Percentiles rank a stretch among this genome's conserved stretches.
Evolutionary conservation across 2,113 vertebrate genomes (phyloP).

Genomic region (Ifrita kowaldi): DNA sequence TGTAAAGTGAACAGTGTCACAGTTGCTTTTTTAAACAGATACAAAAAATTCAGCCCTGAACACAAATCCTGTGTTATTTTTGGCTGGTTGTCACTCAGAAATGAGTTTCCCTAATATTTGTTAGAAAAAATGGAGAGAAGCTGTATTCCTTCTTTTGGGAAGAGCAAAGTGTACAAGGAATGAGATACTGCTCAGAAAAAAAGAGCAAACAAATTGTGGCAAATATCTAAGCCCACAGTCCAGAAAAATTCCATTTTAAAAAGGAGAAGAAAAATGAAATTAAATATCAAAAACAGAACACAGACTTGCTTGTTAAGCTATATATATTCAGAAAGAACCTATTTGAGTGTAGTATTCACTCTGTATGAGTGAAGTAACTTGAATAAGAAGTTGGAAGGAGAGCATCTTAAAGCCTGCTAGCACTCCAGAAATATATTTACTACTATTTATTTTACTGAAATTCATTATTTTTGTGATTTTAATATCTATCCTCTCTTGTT

Average conservation of each 20-base stretch:
- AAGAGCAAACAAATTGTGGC: background rate
- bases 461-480: background rate
- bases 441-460: background rate
- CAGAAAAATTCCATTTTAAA: background rate
- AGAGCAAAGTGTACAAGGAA: background rate
- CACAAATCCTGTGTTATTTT: slow-evolving; percentile 26
- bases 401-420: background rate
- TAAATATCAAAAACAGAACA: background rate
- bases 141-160: background rate
- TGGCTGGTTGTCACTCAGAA: slow-evolving; percentile 48
- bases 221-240: background rate
- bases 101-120: background rate
- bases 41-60: slow-evolving; percentile 20
- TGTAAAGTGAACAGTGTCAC: slow-evolving; percentile 58
- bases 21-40: slow-evolving; percentile 58
- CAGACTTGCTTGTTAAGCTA: background rate
- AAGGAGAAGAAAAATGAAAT: background rate
- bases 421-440: background rate
- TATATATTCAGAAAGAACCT: background rate
- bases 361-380: background rate
- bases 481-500: background rate
- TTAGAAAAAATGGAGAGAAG: background rate
- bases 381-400: background rate
- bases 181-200: background rate
- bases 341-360: too few relatives aligned